Percentiles rank a stretch among this genome's conserved stretches.
Conservation (phyloP, 2,113 vertebrate species). For the Trochalopteron elliotii region DNA sequence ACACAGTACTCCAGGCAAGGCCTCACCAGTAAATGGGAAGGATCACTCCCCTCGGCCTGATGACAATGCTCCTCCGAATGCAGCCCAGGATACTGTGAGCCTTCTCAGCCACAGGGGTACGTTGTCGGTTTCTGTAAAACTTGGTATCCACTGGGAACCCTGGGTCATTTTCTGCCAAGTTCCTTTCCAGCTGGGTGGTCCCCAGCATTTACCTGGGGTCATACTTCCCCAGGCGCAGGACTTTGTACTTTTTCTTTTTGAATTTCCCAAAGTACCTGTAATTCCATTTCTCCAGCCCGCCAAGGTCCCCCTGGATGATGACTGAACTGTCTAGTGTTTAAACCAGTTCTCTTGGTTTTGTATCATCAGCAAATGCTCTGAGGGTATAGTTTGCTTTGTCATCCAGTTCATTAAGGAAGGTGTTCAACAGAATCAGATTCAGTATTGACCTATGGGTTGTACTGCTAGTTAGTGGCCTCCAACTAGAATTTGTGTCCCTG, state of each 20-base stretch:
- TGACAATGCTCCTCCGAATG: not conserved
- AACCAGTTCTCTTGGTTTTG: not conserved
- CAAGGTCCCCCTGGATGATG: not conserved
- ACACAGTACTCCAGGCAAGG: not conserved
- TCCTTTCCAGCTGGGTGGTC: not conserved
- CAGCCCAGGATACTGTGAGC: not conserved
- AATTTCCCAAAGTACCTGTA: not conserved
- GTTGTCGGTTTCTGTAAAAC: not conserved
- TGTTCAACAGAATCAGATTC: not conserved
- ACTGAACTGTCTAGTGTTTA: not conserved
- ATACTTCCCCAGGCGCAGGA: not conserved
- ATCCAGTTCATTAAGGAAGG: not conserved
- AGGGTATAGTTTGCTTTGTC: not conserved
- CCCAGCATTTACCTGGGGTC: not conserved
- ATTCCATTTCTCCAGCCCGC: not conserved
- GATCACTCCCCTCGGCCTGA: accelerated
- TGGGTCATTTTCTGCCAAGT: not conserved
- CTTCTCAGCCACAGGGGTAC: not conserved
- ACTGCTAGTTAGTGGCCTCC: not conserved
- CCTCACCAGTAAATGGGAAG: not conserved
- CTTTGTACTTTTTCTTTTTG: not conserved
- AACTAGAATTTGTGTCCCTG: not conserved
- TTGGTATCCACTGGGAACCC: not conserved
- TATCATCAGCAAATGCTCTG: not conserved
- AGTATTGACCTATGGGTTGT: not conserved